These are phyloP conservation scores for Lasioglossum morio DNA, from an alignment of 2,888 invertebrate genomes.

Conservation along the genomic window DNA sequence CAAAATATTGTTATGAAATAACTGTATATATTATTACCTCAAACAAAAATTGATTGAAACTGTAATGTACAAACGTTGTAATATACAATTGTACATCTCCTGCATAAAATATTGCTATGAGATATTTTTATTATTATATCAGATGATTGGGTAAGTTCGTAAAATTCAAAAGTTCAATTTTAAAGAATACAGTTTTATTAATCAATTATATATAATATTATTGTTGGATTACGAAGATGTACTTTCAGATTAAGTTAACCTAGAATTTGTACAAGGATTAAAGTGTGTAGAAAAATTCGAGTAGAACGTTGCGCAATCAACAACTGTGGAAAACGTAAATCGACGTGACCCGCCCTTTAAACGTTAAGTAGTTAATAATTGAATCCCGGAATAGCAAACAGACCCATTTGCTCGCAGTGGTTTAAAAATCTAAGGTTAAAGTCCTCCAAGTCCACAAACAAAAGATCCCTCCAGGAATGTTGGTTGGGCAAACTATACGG, in stretches of 20 bases:
- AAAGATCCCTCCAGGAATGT: conserved; percentile 22
- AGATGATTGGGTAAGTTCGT: no score
- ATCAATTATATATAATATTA: no score
- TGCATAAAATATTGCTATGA: no score
- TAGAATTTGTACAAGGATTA: neutral
- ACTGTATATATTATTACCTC: no score
- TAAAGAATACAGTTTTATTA: no score
- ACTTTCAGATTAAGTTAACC: neutral
- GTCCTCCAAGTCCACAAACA: conserved; percentile 19
- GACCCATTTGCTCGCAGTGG: conserved; percentile 2
- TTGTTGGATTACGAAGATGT: no score
- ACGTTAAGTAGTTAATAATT: conserved; percentile 7
- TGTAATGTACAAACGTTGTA: no score
- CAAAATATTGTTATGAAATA: no score
- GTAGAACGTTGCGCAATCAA: neutral
- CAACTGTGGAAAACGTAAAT: neutral
- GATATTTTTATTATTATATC: no score
- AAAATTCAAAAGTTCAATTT: no score
- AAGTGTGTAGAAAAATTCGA: neutral
- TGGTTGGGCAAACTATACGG: conserved; percentile 25
- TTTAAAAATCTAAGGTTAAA: conserved; percentile 4
- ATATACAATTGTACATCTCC: no score
- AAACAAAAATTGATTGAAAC: no score
- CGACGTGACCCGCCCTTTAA: neutral
- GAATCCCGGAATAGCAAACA: conserved; percentile 14